Base-by-base conservation (phyloP, 2,113 vertebrate genomes). In the Numenius arquata region DNA sequence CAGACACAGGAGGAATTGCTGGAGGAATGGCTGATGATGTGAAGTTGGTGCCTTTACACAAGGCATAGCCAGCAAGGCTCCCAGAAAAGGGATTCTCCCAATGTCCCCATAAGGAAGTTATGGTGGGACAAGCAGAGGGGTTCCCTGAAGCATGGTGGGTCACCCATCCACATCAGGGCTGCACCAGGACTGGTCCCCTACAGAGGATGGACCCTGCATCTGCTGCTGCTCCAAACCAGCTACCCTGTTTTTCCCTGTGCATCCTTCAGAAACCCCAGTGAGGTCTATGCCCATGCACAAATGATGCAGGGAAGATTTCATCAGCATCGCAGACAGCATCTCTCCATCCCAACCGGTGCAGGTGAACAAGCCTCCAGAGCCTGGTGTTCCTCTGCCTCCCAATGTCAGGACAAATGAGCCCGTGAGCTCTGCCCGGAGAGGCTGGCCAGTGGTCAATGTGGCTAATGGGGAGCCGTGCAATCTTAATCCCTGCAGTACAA, bases 81-180 rank as follows among this genome's bases (percentile, higher is more conserved):
- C 23, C 2, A 3, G 56, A 4, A 2, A 18, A 53, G 34, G 48
- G 20, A n/a, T 21, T 8, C 22, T 29, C 66, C 29, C 2, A 0
- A 5, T 0, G 6, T 18, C 27, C 18, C 18, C 4, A 8, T 18
- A 1, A 3, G 26, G 32, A 55, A n/a, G 48, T 47, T 6, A 50
- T 29, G 26, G n/a, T 15, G 48, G 59, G 32, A 34, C 11, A 14
- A 25, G 16, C 52, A 2, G 71, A 23, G 55, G 0, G 5, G 30
- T 7, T 15, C 20, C 12, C 27, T 27, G 53, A 2, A 17, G 41
- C 43, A 30, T 5, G 4, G 36, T 9, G 3, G 47, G 36, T 74
- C 30, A 41, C 25, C 30, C 20, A 1, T 38, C 43, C 16, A 7
- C 18, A 6, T 19, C 22, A 8, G 26, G 45, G 38, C 53, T 43